Conservation (phyloP, 2,113 vertebrate genomes). For the Benitochromis conjunctus region DNA sequence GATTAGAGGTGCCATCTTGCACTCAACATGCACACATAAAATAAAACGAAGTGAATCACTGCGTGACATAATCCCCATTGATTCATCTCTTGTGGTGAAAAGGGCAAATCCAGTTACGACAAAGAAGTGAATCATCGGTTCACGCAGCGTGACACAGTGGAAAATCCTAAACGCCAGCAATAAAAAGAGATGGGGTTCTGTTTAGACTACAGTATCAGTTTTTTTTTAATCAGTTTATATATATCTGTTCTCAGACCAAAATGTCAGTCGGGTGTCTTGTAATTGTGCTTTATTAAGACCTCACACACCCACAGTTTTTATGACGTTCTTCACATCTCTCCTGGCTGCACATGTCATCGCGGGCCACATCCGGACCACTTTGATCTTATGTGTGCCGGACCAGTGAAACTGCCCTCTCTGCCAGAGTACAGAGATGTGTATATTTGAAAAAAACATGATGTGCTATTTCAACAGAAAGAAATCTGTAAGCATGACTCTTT, state of each 20-base stretch:
- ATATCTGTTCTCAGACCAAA: background rate
- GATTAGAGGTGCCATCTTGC: slow-evolving; percentile 26
- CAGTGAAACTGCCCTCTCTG: background rate
- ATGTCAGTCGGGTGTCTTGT: background rate
- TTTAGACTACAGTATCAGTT: background rate
- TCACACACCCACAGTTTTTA: background rate
- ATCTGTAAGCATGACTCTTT: background rate
- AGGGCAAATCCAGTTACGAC: slow-evolving; percentile 21
- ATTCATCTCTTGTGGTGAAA: slow-evolving; percentile 7
- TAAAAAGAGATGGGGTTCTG: background rate
- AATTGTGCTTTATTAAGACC: background rate
- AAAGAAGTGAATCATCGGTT: slow-evolving; percentile 15
- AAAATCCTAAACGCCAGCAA: background rate
- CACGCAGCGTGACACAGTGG: background rate
- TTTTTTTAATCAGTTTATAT: background rate
- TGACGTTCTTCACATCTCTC: background rate
- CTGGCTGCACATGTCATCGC: background rate
- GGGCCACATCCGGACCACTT: background rate
- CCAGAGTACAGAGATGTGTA: background rate
- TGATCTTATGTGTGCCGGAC: background rate
- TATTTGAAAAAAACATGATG: accelerated
- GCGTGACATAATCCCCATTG: slow-evolving; percentile 16
- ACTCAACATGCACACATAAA: slow-evolving; percentile 2
- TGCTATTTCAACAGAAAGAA: background rate
- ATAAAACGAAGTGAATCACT: slow-evolving; percentile 37